Percentiles rank a stretch among this genome's conserved stretches.
Evolutionary conservation across 2,888 invertebrate species (phyloP).

Genomic region (Limnephilus rhombicus): DNA sequence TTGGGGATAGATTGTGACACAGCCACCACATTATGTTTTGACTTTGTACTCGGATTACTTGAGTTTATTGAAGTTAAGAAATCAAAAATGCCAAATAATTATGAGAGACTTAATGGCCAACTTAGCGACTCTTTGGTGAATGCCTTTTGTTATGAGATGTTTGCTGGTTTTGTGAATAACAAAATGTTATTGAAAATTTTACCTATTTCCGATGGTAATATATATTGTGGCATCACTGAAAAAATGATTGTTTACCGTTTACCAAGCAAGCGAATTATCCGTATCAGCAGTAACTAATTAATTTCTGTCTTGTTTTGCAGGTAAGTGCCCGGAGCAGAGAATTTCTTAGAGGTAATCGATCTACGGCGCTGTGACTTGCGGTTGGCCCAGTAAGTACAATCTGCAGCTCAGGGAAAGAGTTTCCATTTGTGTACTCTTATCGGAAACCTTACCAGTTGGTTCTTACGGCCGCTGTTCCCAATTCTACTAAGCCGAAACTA

Average conservation of each 20-base stretch:
- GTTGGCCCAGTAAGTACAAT: not conserved
- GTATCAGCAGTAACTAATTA: not conserved
- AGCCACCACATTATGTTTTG: not conserved
- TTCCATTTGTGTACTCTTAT: not conserved
- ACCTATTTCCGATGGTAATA: not conserved
- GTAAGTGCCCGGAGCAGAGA: constrained; percentile 5
- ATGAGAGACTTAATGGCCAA: not conserved
- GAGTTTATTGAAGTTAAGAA: not conserved
- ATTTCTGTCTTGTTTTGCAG: constrained; percentile 19
- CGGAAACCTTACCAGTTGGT: not conserved
- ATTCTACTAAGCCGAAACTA: no score
- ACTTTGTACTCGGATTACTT: not conserved
- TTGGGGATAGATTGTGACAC: not conserved
- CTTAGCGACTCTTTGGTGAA: not conserved
- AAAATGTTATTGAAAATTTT: not conserved
- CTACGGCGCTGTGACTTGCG: not conserved
- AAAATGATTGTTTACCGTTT: not conserved
- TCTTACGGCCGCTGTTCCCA: no score
- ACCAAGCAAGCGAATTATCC: not conserved
- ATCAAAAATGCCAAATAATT: not conserved
- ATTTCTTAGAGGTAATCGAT: constrained; percentile 18
- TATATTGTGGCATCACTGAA: not conserved
- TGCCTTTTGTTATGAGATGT: not conserved
- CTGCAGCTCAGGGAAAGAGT: not conserved
- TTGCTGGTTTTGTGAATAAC: not conserved